Conservation (phyloP, 2,888 invertebrate genomes). For the Drosophila emarginata region DNA sequence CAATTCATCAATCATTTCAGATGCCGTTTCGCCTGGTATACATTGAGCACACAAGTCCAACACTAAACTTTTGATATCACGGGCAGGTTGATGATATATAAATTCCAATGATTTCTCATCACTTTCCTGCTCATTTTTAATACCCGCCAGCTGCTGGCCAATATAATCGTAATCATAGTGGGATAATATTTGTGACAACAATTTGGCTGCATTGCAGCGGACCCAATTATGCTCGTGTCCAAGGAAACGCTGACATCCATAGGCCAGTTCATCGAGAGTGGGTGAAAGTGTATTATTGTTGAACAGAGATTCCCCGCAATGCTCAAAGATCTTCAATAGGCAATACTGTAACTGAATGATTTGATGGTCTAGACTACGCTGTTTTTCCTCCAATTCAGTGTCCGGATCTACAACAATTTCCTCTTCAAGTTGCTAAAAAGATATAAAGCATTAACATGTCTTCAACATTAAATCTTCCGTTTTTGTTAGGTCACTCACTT, state of each 20-base stretch:
- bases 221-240: slow-evolving; percentile 95
- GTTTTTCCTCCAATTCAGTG: slow-evolving; percentile 83
- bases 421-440: slow-evolving; percentile 27
- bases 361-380: slow-evolving; percentile 88
- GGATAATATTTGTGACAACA: slow-evolving; percentile 88
- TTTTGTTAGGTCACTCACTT: slow-evolving; percentile 31
- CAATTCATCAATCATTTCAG: slow-evolving; percentile 88
- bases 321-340: slow-evolving; percentile 86
- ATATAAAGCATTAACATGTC: too few species aligned
- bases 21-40: slow-evolving; percentile 86
- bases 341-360: slow-evolving; percentile 89
- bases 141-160: slow-evolving; percentile 83
- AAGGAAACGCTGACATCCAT: slow-evolving; percentile 88
- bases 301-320: slow-evolving; percentile 85
- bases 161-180: slow-evolving; percentile 86
- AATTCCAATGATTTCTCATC: slow-evolving; percentile 82
- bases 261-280: slow-evolving; percentile 85
- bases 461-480: background rate
- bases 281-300: slow-evolving; percentile 63
- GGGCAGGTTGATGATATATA: slow-evolving; percentile 86
- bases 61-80: slow-evolving; percentile 86
- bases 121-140: slow-evolving; percentile 45
- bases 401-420: slow-evolving; percentile 42
- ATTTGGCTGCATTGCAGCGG: slow-evolving; percentile 89
- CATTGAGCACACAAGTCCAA: slow-evolving; percentile 90